These are phyloP conservation scores for Drosophila mayri DNA, from an alignment of 1,140 invertebrate genomes.

Conservation along the genomic window DNA sequence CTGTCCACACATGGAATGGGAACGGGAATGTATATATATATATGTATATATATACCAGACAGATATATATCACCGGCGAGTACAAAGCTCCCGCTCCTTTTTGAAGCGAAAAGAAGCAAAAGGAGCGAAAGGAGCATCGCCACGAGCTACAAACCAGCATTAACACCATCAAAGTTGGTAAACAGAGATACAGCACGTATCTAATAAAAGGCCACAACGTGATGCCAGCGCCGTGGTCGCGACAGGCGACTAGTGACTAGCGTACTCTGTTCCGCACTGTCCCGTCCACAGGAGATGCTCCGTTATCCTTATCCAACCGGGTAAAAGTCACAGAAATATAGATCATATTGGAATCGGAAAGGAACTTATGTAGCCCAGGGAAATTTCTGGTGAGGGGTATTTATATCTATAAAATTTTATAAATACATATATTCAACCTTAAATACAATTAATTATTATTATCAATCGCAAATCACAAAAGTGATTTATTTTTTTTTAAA, in stretches of 20 bases:
- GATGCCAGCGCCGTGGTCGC: slow-evolving; percentile 62
- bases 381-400: not conserved
- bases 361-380: not conserved
- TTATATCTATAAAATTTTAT: too few species aligned
- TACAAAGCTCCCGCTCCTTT: slow-evolving; percentile 31
- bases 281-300: slow-evolving; percentile 28
- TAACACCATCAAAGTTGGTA: slow-evolving; percentile 82
- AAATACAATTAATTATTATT: too few species aligned
- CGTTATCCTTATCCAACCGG: not conserved
- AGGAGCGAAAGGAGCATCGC: slow-evolving; percentile 20
- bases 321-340: not conserved
- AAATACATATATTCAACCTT: too few species aligned
- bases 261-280: slow-evolving; percentile 1
- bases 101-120: not conserved
- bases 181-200: slow-evolving; percentile 83
- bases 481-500: not conserved
- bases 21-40: slow-evolving; percentile 16
- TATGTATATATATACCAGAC: slow-evolving; percentile 17
- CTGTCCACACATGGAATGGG: slow-evolving; percentile 16
- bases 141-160: slow-evolving; percentile 70
- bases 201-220: slow-evolving; percentile 83
- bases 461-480: not conserved
- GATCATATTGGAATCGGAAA: not conserved
- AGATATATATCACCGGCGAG: slow-evolving; percentile 61
- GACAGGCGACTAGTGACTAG: slow-evolving; percentile 31